Conservation (phyloP, 1,140 invertebrate genomes). For the Nasonia giraulti region DNA sequence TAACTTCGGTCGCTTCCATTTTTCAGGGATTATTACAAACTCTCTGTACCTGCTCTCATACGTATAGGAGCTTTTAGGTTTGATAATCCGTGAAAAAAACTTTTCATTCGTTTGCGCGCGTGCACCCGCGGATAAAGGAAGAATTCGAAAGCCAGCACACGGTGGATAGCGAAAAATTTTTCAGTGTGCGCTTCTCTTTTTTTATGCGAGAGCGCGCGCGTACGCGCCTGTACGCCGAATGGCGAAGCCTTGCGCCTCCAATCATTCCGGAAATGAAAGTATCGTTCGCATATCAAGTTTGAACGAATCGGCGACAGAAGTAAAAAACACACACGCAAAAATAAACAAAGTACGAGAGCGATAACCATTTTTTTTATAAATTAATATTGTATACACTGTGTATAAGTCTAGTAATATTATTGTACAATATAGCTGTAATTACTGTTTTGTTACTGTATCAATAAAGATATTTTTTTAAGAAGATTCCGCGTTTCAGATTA, state of each 20-base stretch:
- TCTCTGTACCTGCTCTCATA: background rate
- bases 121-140: background rate
- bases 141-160: slow-evolving; percentile 7
- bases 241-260: background rate
- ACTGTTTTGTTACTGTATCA: slow-evolving; percentile 48
- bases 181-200: background rate
- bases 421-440: slow-evolving; percentile 34
- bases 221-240: background rate
- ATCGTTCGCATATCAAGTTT: slow-evolving; percentile 20
- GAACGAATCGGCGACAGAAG: slow-evolving; percentile 12
- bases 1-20: background rate
- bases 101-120: background rate
- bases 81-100: slow-evolving; percentile 23
- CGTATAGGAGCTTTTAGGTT: slow-evolving; percentile 9
- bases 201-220: background rate
- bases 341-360: background rate
- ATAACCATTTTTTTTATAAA: slow-evolving; percentile 6
- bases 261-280: slow-evolving; percentile 27
- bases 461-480: slow-evolving; percentile 45
- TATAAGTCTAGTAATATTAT: slow-evolving; percentile 39
- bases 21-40: slow-evolving; percentile 16
- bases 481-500: background rate
- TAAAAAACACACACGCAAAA: background rate
- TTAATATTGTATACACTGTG: background rate
- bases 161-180: slow-evolving; percentile 7